Base-by-base conservation (phyloP, 2,113 vertebrate genomes). In the Podarcis muralis region DNA sequence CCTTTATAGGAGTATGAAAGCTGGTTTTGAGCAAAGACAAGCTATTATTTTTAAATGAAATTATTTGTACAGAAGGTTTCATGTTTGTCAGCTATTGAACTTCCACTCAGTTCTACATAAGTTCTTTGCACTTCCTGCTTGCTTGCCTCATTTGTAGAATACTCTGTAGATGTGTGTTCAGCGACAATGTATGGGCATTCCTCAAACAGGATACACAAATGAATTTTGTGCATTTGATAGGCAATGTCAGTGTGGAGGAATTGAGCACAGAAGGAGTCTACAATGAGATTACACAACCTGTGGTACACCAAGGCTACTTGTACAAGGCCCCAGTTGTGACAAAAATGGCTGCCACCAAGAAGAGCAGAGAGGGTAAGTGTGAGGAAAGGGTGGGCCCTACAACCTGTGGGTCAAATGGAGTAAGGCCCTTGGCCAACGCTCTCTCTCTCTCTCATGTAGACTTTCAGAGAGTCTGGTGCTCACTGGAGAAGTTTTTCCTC, bases 261-360 rank as follows among this genome's bases (percentile, higher is more conserved):
- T 57, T 0, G 0, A 92, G 83, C 40, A 88, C n/a, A 0, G 95
- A 95, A 23, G 95, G 97, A 0, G 97, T 99, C 16, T 99, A 99
- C 86, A 99, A 99, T 0, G 99, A 99, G 95, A 98, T 99, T 96
- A 98, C 97, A 0, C 98, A 98, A 91, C 96, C 98, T 0, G 97
- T 98, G 77, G 91, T 96, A 2, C 97, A 98, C 90, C 98, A 98
- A 0, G 97, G 98, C 62, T 99, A 96, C 95, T 96, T 99, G 80
- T 97, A 98, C 95, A 98, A 98, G 86, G 96, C 98, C 25, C 82
- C 94, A 0, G 92, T 95, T 7, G 83, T 93, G 59, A 93, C 88
- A 81, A 98, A 95, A 95, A 97, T 96, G 78, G 97, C 96, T 0
- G 91, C 97, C 83, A 94, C 95, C 88, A 97, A 95, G 93, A 98